Evolutionary conservation across 2,888 invertebrate species (phyloP).

Genomic region (Agriopis marginaria): DNA sequence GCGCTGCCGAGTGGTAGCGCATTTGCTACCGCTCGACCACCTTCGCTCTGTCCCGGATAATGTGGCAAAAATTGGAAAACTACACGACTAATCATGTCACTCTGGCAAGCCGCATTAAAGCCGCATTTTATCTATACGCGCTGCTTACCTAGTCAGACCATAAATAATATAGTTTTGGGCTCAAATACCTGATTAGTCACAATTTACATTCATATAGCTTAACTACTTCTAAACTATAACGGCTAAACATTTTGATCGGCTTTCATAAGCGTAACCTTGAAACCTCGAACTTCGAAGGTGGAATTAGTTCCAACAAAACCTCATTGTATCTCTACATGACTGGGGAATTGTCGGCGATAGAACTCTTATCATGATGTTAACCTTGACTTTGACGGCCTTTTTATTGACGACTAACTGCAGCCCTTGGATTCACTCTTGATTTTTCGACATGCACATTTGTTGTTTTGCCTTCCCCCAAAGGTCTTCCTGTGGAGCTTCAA

Average conservation of each 20-base stretch:
- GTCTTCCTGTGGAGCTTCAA: too few species aligned
- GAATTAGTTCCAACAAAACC: constrained; percentile 14
- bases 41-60: too few species aligned
- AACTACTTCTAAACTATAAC: constrained; percentile 2
- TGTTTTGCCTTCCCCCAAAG: too few species aligned
- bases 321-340: constrained; percentile 13
- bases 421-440: too few species aligned
- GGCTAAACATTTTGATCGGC: constrained; percentile 13
- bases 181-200: background rate
- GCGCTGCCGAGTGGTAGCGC: too few species aligned
- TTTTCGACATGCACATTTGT: too few species aligned
- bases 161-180: background rate
- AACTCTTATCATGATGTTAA: constrained; percentile 3
- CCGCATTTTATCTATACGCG: too few species aligned
- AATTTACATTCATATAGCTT: constrained; percentile 10
- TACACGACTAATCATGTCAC: too few species aligned
- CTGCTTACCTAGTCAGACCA: background rate
- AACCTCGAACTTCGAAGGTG: background rate
- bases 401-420: background rate
- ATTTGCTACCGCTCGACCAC: too few species aligned
- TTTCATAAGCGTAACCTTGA: constrained; percentile 13
- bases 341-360: constrained; percentile 8
- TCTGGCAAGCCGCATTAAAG: too few species aligned
- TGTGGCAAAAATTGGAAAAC: too few species aligned
- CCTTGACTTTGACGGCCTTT: background rate